Conservation (phyloP, 2,113 vertebrate species). For the Ciconia maguari region DNA sequence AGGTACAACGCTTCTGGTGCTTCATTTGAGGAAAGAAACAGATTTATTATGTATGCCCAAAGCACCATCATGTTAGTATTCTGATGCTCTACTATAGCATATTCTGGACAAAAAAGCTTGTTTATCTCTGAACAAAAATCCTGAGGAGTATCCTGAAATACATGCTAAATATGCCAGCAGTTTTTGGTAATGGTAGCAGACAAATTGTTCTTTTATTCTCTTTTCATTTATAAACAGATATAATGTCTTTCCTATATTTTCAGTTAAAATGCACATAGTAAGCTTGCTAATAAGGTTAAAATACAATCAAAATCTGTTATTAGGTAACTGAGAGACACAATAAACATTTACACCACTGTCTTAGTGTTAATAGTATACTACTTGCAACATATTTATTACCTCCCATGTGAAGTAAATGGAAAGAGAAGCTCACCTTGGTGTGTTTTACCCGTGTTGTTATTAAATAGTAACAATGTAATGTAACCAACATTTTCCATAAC, state of each 20-base stretch:
- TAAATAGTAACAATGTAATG: neutral
- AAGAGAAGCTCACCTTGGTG: slow-evolving; percentile 25
- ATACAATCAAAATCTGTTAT: slow-evolving; percentile 4
- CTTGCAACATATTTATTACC: neutral
- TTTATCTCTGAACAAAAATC: neutral
- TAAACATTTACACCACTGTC: neutral
- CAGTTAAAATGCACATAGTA: neutral
- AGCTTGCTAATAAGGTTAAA: neutral
- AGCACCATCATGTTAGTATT: neutral
- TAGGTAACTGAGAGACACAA: slow-evolving; percentile 16
- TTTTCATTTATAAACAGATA: neutral
- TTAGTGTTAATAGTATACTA: neutral
- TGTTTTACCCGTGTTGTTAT: neutral
- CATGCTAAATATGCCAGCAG: neutral
- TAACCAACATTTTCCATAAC: neutral
- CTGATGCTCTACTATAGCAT: neutral
- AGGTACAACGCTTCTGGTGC: neutral
- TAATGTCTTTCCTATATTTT: neutral
- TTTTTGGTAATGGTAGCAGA: neutral
- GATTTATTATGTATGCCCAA: neutral
- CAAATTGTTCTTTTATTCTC: neutral
- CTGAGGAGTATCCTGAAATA: neutral
- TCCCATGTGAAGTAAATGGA: slow-evolving; percentile 7
- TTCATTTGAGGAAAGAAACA: neutral
- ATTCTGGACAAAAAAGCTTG: neutral